Conservation (phyloP, 2,113 vertebrate genomes). For the Marmota monax region DNA sequence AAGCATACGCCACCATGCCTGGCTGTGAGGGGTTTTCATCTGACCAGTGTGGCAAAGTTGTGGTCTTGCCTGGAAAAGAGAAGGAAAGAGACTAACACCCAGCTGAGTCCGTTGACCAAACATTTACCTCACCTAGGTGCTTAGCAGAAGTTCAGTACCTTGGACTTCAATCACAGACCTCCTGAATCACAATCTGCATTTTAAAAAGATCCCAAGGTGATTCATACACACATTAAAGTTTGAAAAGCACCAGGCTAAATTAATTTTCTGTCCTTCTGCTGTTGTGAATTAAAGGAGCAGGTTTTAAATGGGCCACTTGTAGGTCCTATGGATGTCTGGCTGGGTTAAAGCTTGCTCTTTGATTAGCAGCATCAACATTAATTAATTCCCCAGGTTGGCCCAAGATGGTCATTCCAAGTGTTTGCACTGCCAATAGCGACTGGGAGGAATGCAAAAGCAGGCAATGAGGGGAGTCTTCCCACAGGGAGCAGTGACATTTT, state of each 20-base stretch:
- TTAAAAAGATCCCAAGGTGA: background rate
- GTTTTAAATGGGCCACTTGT: background rate
- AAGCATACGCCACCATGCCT: no score
- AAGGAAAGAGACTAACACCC: background rate
- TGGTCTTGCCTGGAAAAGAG: background rate
- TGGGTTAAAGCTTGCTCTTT: conserved; percentile 37
- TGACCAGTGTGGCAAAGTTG: background rate
- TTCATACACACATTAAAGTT: background rate
- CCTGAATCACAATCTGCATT: background rate
- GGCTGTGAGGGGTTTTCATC: background rate
- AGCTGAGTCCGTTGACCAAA: background rate
- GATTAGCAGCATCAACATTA: background rate
- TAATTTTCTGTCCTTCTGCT: background rate
- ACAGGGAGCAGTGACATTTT: background rate
- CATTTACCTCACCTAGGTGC: background rate
- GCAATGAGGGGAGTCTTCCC: background rate
- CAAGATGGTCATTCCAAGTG: background rate
- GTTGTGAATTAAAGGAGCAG: conserved; percentile 38
- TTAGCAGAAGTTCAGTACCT: background rate
- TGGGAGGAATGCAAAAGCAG: background rate
- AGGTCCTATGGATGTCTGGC: background rate
- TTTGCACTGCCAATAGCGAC: conserved; percentile 5
- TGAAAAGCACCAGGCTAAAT: background rate
- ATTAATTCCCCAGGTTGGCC: conserved; percentile 35
- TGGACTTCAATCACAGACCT: background rate